These are phyloP conservation scores for Accipiter virgatus DNA, from an alignment of 2,113 vertebrate genomes.

Conservation along the genomic window DNA sequence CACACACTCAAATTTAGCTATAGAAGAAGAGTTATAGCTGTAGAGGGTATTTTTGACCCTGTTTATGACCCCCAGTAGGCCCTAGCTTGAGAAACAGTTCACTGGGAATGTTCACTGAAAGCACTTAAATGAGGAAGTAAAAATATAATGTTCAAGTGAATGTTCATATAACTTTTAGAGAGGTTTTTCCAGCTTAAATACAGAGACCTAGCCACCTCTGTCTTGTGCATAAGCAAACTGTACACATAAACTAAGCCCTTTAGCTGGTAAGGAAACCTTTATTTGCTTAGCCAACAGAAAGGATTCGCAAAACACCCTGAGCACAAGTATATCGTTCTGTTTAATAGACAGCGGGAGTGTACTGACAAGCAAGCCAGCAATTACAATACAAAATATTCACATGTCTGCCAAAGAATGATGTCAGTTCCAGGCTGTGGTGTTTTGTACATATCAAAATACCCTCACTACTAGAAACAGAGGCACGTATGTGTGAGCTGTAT, in stretches of 20 bases:
- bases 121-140: neutral
- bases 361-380: conserved; percentile 39
- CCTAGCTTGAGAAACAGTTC: neutral
- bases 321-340: neutral
- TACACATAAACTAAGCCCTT: neutral
- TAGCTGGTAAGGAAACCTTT: neutral
- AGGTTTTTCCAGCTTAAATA: neutral
- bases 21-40: neutral
- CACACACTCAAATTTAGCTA: neutral
- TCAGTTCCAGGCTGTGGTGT: conserved; percentile 23
- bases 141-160: neutral
- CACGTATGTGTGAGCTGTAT: neutral
- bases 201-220: neutral
- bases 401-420: conserved; percentile 43
- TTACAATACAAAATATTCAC: conserved; percentile 18
- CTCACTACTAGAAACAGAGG: conserved; percentile 5
- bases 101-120: neutral
- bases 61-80: neutral
- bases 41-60: neutral
- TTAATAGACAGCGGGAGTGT: conserved; percentile 44
- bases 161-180: neutral
- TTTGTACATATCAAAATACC: conserved; percentile 31
- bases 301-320: neutral
- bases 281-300: neutral
- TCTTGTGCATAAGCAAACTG: neutral